Evolutionary conservation across 2,113 vertebrate species (phyloP), one percentile per base, ranked within the genome.

Genomic region (Australoheros scitulus): DNA sequence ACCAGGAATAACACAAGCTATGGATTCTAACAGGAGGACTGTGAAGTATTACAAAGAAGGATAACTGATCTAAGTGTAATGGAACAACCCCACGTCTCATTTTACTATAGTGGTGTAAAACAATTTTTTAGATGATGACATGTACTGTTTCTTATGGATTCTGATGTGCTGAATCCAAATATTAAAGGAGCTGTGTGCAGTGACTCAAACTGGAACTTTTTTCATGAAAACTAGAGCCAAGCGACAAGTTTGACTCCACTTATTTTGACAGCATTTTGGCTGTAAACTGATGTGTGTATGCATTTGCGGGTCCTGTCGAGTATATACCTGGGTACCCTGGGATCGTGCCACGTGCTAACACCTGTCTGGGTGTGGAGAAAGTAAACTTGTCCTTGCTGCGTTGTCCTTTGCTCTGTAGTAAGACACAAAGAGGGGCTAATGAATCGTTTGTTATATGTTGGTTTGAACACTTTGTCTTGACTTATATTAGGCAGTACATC

Each of bases 271-370:
- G 65, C 3, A 52, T 72, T 72, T 32, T 72, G 0, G 26, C 26
- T 52, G 20, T 72, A 52, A 52, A 52, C 65, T 29, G 32, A 26
- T 32, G 65, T 72, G 65, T 72, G 65, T 52, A 32, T 32, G 10
- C 6, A 72, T n/a, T 1, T 34, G 17, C n/a, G 52, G 2, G 6
- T 34, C 18, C 47, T 72, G 68, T 72, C 2, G 11, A 32, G 22
- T 10, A 63, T 41, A 1, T 96, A 99, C 98, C 98, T 96, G 43
- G 98, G 98, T 64, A 99, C 97, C 92, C 98, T 94, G 85, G 98
- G 98, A 89, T 99, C 98, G 0, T 99, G 98, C 98, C 98, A 99
- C 0, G 98, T 99, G 95, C 98, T 99, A 91, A 99, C 98, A 32
- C 98, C 98, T 50, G 98, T 99, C 92, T 99, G 98, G 80, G 98